Percentiles rank a stretch among this genome's conserved stretches.
phyloP scores from a whole-genome alignment of 2,113 vertebrate genomes.

The Erinaceus europaeus region DNA sequence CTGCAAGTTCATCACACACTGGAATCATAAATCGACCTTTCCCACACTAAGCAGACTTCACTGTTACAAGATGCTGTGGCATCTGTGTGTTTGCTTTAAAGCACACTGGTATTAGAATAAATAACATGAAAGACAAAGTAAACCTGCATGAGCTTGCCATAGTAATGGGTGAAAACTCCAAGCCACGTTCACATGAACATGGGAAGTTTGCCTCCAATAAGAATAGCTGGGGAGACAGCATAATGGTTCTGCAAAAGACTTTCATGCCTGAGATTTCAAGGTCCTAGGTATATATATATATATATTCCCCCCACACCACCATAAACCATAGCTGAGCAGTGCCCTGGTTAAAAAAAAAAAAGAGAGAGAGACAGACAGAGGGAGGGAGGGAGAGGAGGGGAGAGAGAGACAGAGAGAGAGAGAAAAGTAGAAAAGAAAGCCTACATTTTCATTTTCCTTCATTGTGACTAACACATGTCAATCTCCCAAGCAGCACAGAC shows the following conservation, averaged over 20 bases:
- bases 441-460: constrained; percentile 20
- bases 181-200: constrained; percentile 24
- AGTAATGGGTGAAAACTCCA: constrained; percentile 16
- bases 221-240: too few species aligned
- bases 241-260: too few species aligned
- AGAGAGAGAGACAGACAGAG: too few species aligned
- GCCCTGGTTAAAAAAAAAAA: too few species aligned
- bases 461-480: constrained; percentile 6
- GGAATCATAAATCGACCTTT: neutral
- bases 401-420: too few species aligned
- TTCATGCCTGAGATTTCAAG: too few species aligned
- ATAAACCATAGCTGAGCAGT: too few species aligned
- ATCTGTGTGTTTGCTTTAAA: neutral
- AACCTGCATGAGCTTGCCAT: neutral
- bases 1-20: neutral
- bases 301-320: too few species aligned
- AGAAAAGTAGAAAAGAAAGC: too few species aligned
- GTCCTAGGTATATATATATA: too few species aligned
- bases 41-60: neutral
- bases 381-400: too few species aligned
- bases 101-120: constrained; percentile 15
- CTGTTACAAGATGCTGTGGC: neutral
- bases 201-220: neutral
- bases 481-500: constrained; percentile 15
- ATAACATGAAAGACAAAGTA: neutral